phyloP scores from a whole-genome alignment of 92 coral and sea anemone genomes.

The Pocillopora meandrina region DNA sequence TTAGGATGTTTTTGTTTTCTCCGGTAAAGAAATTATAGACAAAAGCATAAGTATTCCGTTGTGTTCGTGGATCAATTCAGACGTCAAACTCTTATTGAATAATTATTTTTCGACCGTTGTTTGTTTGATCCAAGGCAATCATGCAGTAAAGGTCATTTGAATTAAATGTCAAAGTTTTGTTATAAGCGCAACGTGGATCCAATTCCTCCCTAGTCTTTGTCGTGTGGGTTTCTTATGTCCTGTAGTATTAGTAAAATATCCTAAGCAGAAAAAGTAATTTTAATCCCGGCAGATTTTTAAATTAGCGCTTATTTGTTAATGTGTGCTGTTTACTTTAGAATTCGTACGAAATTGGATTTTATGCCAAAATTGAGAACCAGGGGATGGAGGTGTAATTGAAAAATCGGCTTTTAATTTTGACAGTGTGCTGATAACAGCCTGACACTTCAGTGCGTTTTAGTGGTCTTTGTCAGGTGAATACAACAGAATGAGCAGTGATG shows the following conservation, averaged over 20 bases:
- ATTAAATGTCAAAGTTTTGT: constrained; percentile 6
- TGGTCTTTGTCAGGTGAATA: too few species aligned
- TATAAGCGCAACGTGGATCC: not conserved
- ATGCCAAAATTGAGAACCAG: not conserved
- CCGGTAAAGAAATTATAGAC: too few species aligned
- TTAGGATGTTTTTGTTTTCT: not conserved
- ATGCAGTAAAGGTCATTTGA: constrained; percentile 3
- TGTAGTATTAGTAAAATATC: not conserved
- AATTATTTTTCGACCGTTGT: not conserved
- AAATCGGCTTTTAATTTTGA: not conserved
- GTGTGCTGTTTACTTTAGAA: constrained; percentile 22
- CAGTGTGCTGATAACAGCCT: not conserved
- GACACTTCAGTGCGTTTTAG: not conserved
- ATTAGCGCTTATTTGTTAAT: constrained; percentile 19
- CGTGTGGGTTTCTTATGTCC: not conserved
- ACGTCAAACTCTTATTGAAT: constrained; percentile 2
- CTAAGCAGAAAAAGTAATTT: not conserved
- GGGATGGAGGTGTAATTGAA: constrained; percentile 5
- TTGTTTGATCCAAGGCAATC: constrained; percentile 10
- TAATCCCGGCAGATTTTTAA: constrained; percentile 24
- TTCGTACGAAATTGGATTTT: constrained; percentile 4
- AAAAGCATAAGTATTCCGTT: not conserved
- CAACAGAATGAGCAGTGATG: not conserved
- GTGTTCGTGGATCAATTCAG: not conserved
- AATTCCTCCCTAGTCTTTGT: not conserved